A percentile compares a stretch with the other conserved stretches of the same genome.
These are phyloP conservation scores for Chloropsis cyanopogon DNA, from an alignment of 2,113 vertebrate genomes.

Conservation along the genomic window DNA sequence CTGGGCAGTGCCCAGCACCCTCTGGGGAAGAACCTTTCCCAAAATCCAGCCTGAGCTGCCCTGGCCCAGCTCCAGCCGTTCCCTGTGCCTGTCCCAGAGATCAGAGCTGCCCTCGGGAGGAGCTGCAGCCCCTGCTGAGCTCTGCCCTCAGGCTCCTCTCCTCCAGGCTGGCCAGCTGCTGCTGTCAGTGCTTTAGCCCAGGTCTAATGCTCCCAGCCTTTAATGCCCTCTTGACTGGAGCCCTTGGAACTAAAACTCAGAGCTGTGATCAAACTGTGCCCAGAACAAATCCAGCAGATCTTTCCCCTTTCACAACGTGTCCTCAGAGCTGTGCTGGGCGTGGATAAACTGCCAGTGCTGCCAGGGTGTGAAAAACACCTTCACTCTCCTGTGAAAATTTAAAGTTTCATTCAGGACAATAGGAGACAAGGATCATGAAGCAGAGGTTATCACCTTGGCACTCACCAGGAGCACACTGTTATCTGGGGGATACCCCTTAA, in stretches of 20 bases:
- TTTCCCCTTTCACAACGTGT: fast-evolving
- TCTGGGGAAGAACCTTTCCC: no score
- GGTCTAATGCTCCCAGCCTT: background rate
- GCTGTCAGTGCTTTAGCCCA: fast-evolving
- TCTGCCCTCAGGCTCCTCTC: background rate
- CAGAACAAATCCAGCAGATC: background rate
- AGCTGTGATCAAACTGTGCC: fast-evolving
- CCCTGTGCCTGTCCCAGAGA: background rate
- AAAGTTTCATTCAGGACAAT: no score
- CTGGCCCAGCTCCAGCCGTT: fast-evolving
- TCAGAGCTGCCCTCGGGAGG: fast-evolving
- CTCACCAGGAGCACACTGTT: no score
- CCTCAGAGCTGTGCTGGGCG: fast-evolving
- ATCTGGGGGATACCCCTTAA: no score
- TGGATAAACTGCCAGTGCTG: fast-evolving
- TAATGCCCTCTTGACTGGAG: fast-evolving
- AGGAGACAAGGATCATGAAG: no score
- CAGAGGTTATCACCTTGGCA: no score
- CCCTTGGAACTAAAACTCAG: background rate
- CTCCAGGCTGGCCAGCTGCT: background rate
- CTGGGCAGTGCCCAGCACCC: background rate
- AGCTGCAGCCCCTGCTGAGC: background rate
- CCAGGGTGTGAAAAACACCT: no score
- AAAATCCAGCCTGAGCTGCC: fast-evolving
- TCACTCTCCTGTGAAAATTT: no score